Percentiles rank a stretch among this genome's conserved stretches.
Evolutionary conservation across 2,113 vertebrate species (phyloP).

Genomic region (Ictalurus furcatus): DNA sequence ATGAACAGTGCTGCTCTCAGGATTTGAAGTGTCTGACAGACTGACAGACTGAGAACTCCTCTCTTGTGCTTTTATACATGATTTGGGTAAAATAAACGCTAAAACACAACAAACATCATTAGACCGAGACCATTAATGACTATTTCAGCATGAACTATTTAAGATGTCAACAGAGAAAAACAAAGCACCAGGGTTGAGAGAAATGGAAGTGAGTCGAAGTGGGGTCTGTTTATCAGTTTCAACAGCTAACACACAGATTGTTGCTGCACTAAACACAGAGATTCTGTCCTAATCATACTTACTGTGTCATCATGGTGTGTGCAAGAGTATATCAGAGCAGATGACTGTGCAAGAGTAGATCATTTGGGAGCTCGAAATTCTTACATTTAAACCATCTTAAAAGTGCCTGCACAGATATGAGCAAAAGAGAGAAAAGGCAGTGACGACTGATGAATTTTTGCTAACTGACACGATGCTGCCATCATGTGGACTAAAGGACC

Average conservation of each 20-base stretch:
- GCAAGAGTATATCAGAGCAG: neutral
- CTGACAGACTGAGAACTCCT: slow-evolving; percentile 28
- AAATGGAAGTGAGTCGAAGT: slow-evolving; percentile 28
- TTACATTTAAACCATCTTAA: neutral
- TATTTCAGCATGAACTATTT: slow-evolving; percentile 61
- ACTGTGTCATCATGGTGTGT: neutral
- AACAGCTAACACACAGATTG: slow-evolving; percentile 59
- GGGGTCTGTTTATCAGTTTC: slow-evolving; percentile 60
- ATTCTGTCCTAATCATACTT: neutral
- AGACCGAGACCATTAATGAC: slow-evolving; percentile 45
- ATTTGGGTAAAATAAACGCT: slow-evolving; percentile 61
- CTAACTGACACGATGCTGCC: slow-evolving; percentile 16
- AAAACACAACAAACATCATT: slow-evolving; percentile 62
- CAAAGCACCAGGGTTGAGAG: slow-evolving; percentile 39
- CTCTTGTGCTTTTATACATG: slow-evolving; percentile 61
- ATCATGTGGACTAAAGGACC: slow-evolving; percentile 3
- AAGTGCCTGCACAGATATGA: neutral
- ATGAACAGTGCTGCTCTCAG: neutral
- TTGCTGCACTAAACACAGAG: slow-evolving; percentile 59
- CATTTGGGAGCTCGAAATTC: neutral
- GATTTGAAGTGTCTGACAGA: slow-evolving; percentile 10
- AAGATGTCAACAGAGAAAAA: slow-evolving; percentile 62
- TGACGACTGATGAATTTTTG: neutral
- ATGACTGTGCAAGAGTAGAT: neutral
- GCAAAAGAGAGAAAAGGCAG: neutral